A percentile compares a stretch with the other conserved stretches of the same genome.
Evolutionary conservation across 1,140 invertebrate species (phyloP).

Genomic region (Drosophila rhopaloa): DNA sequence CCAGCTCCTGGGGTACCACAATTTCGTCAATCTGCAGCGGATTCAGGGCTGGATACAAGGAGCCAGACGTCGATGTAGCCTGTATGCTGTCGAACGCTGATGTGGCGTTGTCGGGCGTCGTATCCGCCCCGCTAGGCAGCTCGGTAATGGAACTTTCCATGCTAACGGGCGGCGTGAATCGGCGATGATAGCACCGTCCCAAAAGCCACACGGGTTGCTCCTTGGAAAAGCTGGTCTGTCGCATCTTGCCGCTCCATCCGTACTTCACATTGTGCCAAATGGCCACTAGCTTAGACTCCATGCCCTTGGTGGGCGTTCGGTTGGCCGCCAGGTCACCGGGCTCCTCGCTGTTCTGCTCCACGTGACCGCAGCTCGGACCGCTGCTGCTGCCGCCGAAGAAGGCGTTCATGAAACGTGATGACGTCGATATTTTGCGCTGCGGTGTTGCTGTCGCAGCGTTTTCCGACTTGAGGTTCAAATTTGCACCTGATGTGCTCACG

Average conservation of each 20-base stretch:
- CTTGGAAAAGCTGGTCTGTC: slow-evolving; percentile 91
- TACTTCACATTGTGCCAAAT: slow-evolving; percentile 97
- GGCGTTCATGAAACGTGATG: slow-evolving; percentile 83
- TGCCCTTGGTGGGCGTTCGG: slow-evolving; percentile 86
- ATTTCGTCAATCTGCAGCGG: slow-evolving; percentile 77
- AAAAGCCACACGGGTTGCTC: slow-evolving; percentile 94
- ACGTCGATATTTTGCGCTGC: slow-evolving; percentile 80
- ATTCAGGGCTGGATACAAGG: slow-evolving; percentile 69
- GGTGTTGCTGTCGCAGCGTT: slow-evolving; percentile 67
- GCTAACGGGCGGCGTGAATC: slow-evolving; percentile 87
- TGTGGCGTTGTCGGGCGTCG: slow-evolving; percentile 60
- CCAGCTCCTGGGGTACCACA: slow-evolving; percentile 83
- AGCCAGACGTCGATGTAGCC: slow-evolving; percentile 14
- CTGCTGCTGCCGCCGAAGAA: slow-evolving; percentile 65
- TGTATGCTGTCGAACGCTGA: slow-evolving; percentile 70
- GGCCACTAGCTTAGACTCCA: slow-evolving; percentile 92
- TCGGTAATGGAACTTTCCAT: slow-evolving; percentile 89
- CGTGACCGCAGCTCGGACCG: slow-evolving; percentile 47
- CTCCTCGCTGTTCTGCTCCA: slow-evolving; percentile 52
- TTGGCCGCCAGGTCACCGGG: slow-evolving; percentile 57
- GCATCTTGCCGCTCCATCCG: slow-evolving; percentile 92
- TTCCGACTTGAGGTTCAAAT: slow-evolving; percentile 59
- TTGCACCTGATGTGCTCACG: slow-evolving; percentile 52
- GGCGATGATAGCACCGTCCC: slow-evolving; percentile 92
- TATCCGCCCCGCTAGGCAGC: slow-evolving; percentile 80